Evolutionary conservation across 35 echinoderm and acorn worm species (phyloP), one percentile per base, ranked within the genome.

Genomic region (Ptychodera flava): DNA sequence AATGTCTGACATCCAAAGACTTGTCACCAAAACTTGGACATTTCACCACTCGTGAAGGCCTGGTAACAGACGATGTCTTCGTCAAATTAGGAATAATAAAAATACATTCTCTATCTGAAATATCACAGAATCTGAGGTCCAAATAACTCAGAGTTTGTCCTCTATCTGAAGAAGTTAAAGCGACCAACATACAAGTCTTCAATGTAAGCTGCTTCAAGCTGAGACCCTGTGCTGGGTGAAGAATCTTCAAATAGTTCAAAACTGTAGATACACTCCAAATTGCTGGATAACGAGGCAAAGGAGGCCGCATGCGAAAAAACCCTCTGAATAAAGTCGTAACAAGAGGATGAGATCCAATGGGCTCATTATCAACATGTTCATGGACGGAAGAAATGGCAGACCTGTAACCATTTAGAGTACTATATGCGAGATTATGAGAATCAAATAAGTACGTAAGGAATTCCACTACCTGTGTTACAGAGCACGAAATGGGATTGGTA

Each of bases 161-260:
- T 6, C 83, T 31, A 38, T 34, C 83, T 14, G 83, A 34, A 31
- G 32, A 16, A 1, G 36, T 35, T 80, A 87, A 15, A 35, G 86
- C 31, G 33, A 87, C 27, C 36, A 87, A 78, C 77, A 87, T 87
- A 29, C 6, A 76, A 82, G 35, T 30, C 76, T 88, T 88, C 28
- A 88, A 37, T 15, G 35, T 88, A 33, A 88, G 76, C 29, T 88
- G n/a, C 38, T 33, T 77, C 28, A 88, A 78, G 35, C 79, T 78
- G 52, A 88, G 36, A 10, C 79, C 78, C 37, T 82, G 45, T 30
- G 77, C 33, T 1, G 87, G 87, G 35, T 35, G 31, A 77, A 36
- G 82, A 36, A 27, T 81, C 27, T 80, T 80, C 30, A 88, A 88
- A 64, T 52, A 88, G 78, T 88, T 80, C 33, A 88, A 88, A 82